Conservation (phyloP, 2,113 vertebrate species). For the Rhinoderma darwinii region DNA sequence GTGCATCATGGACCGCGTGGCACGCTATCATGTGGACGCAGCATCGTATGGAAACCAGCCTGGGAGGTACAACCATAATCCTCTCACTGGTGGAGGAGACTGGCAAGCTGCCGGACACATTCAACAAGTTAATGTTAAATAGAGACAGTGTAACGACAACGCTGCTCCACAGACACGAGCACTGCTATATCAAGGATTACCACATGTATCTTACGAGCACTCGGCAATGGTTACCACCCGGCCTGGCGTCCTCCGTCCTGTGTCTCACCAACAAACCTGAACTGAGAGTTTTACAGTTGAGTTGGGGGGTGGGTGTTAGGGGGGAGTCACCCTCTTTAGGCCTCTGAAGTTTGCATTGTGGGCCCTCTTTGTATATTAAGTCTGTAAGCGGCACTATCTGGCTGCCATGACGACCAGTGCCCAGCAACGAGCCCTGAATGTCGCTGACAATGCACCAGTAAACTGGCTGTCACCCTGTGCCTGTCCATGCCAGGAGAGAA, state of each 20-base stretch:
- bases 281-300: neutral
- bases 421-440: slow-evolving; percentile 58
- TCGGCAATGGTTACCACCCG: neutral
- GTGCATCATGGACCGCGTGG: no score
- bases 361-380: slow-evolving; percentile 57
- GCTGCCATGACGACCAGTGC: slow-evolving; percentile 61
- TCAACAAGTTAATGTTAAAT: no score
- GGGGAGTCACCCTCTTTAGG: slow-evolving; percentile 22
- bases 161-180: no score
- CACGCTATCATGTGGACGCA: no score
- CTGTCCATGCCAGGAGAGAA: neutral
- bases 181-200: neutral
- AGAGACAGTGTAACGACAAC: no score
- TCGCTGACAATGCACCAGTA: slow-evolving; percentile 34
- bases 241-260: neutral
- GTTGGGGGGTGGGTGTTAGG: neutral
- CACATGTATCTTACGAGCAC: no score
- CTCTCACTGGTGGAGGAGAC: no score
- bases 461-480: neutral
- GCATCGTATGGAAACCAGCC: no score
- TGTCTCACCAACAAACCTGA: neutral
- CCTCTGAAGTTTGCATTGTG: slow-evolving; percentile 50
- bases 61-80: no score
- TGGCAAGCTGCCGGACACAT: no score
- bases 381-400: slow-evolving; percentile 52